Evolutionary conservation across 2,113 vertebrate species (phyloP).

Genomic region (Lichenostomus cassidix): DNA sequence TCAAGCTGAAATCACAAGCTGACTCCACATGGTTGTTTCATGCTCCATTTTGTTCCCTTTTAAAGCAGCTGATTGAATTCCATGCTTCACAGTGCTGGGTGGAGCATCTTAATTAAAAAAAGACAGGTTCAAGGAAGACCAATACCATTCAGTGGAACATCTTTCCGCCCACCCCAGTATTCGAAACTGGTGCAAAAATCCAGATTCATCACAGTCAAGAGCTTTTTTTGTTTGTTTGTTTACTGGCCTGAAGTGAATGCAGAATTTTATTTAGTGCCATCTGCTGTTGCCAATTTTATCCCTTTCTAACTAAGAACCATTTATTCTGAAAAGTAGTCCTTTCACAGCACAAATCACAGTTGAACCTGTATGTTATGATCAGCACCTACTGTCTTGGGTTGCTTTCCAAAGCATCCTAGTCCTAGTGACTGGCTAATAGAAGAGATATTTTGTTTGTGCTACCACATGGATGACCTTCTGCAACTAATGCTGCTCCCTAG

Average conservation of each 20-base stretch:
- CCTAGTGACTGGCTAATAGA: neutral
- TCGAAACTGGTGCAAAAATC: neutral
- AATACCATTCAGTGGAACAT: neutral
- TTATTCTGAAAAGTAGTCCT: neutral
- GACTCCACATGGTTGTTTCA: neutral
- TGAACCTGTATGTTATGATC: neutral
- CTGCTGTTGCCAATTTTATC: neutral
- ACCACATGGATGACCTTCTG: neutral
- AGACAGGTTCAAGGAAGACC: neutral
- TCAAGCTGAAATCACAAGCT: neutral
- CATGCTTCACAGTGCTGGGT: neutral
- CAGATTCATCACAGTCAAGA: neutral
- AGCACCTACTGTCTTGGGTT: neutral
- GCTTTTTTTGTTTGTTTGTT: neutral
- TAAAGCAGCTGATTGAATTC: neutral
- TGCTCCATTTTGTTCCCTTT: conserved; percentile 11
- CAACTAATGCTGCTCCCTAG: neutral
- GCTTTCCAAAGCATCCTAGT: neutral
- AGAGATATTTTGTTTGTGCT: neutral
- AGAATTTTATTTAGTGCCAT: neutral
- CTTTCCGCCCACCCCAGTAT: fast-evolving
- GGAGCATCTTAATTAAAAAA: neutral
- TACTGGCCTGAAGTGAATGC: neutral
- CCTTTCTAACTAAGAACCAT: neutral
- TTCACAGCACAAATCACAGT: neutral